Base-by-base conservation (phyloP, 2,888 invertebrate genomes). In the Temnothorax rugatulus region DNA sequence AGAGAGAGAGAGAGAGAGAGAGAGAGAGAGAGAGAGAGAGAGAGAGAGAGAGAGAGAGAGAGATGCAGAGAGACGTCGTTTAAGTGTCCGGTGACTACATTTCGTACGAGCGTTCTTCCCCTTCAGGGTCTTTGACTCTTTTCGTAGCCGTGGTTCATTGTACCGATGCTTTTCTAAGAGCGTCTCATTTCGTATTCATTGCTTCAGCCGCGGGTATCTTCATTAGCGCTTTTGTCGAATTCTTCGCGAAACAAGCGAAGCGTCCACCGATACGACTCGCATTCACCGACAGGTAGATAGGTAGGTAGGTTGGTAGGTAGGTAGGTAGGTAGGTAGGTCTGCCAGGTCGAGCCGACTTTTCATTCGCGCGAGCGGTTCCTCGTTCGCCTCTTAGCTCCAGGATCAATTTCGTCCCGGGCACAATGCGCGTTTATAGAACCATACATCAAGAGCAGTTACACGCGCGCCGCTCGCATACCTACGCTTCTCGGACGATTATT, bases 141-240 rank as follows among this genome's bases (percentile, higher is more conserved):
- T 83, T 68, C 86, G 74, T 84, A 50, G 81, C 47, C 81, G 47
- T 41, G 85, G 75, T 63, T 81, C 84, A 88, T 88, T 88, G 86
- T 84, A 64, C 75, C 38, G 59, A 64, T 34, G 50, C 82, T 88
- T 84, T 83, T 87, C 88, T 85, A 81, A 85, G 61, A 84, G 73
- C 76, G 57, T 68, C 82, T 79, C 83, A 81, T 88, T 85, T 85
- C 86, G 83, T 84, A 88, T 85, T 86, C 88, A 83, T 87, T 76
- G 68, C 79, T 44, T 38, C 73, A 8, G 21, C 61, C 71, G 41
- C 34, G 57, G 47, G 64, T 74, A 79, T 86, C 83, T 75, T 83
- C 82, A 84, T 87, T 76, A 50, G 41, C 52, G 82, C 64, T 52
- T 73, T 75, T 83, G 66, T 64, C 74, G 61, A 74, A 85, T 82